phyloP scores from a whole-genome alignment of 2,113 vertebrate species.

The Ammodytes marinus region DNA sequence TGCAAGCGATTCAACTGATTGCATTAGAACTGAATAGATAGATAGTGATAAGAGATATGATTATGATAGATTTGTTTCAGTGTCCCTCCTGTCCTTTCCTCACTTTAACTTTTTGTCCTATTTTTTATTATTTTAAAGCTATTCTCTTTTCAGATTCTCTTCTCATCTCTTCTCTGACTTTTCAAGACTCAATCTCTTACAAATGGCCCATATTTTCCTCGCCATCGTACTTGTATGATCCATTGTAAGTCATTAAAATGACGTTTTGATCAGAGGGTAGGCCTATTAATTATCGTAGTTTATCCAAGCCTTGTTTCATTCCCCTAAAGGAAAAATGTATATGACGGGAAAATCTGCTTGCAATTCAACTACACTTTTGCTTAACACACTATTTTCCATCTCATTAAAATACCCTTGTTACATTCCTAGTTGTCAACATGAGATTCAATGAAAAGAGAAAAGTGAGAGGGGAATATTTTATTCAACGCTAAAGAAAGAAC shows the following conservation, averaged over 20 bases:
- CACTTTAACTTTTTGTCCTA: no score
- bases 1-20: no score
- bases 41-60: no score
- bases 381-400: constrained; percentile 9
- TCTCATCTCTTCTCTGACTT: neutral
- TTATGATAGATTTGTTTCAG: no score
- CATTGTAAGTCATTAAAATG: neutral
- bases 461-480: constrained; percentile 15
- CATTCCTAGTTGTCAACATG: constrained; percentile 35
- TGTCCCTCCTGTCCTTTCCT: neutral
- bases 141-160: neutral
- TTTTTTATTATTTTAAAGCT: neutral
- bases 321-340: constrained; percentile 14
- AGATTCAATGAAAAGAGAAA: constrained; percentile 22
- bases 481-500: constrained; percentile 13
- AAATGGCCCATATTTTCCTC: neutral
- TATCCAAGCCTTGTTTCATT: neutral
- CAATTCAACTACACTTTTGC: neutral
- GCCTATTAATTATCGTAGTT: constrained; percentile 13
- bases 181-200: neutral
- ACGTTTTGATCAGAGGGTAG: constrained; percentile 1
- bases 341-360: constrained; percentile 28
- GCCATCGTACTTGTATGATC: neutral
- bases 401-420: constrained; percentile 36
- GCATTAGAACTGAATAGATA: no score